Base-by-base conservation (phyloP, 2,888 invertebrate species). In the Elysia crispata region DNA sequence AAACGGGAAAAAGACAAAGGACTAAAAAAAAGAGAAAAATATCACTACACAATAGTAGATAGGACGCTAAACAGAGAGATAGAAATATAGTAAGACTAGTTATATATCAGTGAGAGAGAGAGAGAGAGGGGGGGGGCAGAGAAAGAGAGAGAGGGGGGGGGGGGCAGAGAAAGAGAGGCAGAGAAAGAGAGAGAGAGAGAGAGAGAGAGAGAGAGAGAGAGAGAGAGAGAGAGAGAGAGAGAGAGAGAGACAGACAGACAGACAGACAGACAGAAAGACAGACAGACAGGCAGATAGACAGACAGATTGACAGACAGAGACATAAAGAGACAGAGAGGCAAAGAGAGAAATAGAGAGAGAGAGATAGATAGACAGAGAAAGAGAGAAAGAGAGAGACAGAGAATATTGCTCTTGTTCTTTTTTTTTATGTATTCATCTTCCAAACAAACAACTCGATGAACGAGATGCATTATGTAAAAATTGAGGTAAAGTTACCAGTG, bases 201-300 rank as follows among this genome's bases (percentile, higher is more conserved):
- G 33, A 70, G 70, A 70, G 20, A 70, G 70, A 33, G 33, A 70
- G 20, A 33, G 20, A 31, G 70, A 11, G 33, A 31, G 70, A 70
- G 33, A 31, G 70, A 31, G 33, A 31, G 70, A 11, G 41, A 3
- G 3, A 41, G 33, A 33, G 70, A 33, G 41, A 3, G 3, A 41
- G 33, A 33, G 70, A 33, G 70, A 70, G 70, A 33, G 70, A 70
- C 33, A 70, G 70, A 70, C 33, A 70, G 70, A 33, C 33, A 70
- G 70, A 70, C 33, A 33, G 70, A 33, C 33, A 70, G 70, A 33
- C 33, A 70, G 70, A 70, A 33, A 70, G 70, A 70, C 33, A 33
- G 70, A 70, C 11, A 70, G 70, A 33, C 33, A 70, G 70, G 33
- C 33, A 70, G 70, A 70, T 6, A 70, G 70, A 33, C 8, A 33